Evolutionary conservation across 1,140 invertebrate species (phyloP).

Genomic region (Gryon sp.): DNA sequence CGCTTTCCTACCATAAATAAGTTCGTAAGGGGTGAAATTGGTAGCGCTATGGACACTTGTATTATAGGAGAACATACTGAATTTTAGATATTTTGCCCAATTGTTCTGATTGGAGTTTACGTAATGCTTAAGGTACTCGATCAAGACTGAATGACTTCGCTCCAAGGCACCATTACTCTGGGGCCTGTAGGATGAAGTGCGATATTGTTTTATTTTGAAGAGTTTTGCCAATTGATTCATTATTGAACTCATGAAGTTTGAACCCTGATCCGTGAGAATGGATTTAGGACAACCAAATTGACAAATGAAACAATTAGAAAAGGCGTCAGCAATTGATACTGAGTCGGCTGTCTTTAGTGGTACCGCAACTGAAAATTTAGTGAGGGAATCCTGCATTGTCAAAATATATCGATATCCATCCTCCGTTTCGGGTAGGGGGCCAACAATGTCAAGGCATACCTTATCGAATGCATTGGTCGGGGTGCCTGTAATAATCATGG

Average conservation of each 20-base stretch:
- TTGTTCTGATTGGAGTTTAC: conserved; percentile 44
- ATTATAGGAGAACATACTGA: conserved; percentile 49
- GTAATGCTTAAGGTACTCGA: conserved; percentile 65
- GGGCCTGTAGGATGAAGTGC: conserved; percentile 62
- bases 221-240: conserved; percentile 32
- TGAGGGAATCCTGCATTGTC: conserved; percentile 66
- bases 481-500: conserved; percentile 56
- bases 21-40: conserved; percentile 47
- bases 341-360: conserved; percentile 25
- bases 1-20: conserved; percentile 36
- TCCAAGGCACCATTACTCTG: conserved; percentile 72
- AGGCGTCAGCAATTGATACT: conserved; percentile 7
- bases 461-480: conserved; percentile 43
- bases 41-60: conserved; percentile 66
- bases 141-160: conserved; percentile 68
- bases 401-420: conserved; percentile 67
- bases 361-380: conserved; percentile 60
- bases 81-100: conserved; percentile 69
- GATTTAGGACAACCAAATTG: conserved; percentile 19
- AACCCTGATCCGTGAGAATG: conserved; percentile 26
- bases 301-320: not conserved
- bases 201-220: conserved; percentile 22
- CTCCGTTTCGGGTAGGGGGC: conserved; percentile 56
- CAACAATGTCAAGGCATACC: conserved; percentile 65
- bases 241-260: conserved; percentile 32